Evolutionary conservation across 2,797 vertebrate genomes (phyloP), one percentile per base, ranked within the genome.

Genomic region (Spea hammondii): DNA sequence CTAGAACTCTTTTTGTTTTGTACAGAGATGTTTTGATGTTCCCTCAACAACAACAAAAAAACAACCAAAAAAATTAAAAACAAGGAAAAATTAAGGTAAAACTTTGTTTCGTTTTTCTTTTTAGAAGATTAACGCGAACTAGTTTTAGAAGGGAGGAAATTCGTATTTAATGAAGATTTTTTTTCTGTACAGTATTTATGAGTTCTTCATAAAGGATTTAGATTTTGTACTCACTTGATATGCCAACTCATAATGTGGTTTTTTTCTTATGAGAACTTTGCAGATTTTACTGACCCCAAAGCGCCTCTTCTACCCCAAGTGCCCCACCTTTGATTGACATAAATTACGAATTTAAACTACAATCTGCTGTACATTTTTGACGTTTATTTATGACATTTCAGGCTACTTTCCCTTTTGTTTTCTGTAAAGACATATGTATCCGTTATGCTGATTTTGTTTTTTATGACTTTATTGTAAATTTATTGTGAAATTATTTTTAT

Each of bases 381-480:
- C n/a, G 17, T 67, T 70, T 87, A 86, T 87, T 83, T 83, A 83
- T 88, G 86, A 86, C 82, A 88, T 88, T 74, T 82, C 87, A 87
- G 71, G 71, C 74, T 90, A 91, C 85, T 84, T 89, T 84, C 88
- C 89, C 89, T 53, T 87, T 89, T 85, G 88, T 95, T 93, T 95
- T 95, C 94, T 96, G 92, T 95, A 92, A 93, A 90, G 86, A 93
- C 93, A 90, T 91, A 89, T 89, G 90, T 88, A 90, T 89, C 83
- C 87, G 90, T 90, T 89, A 83, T 51, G 45, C 89, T 90, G 92
- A 83, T 83, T 91, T 90, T 89, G 90, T 93, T 89, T 90, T 94
- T 92, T 94, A 93, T 94, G 72, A 93, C 32, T 96, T 95, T 94
- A 92, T 91, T 99, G 96, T 98, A 97, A 95, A 97, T 89, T 86